phyloP scores from a whole-genome alignment of 37 sponge, comb jelly and placozoan species.

The Geodia barretti region DNA sequence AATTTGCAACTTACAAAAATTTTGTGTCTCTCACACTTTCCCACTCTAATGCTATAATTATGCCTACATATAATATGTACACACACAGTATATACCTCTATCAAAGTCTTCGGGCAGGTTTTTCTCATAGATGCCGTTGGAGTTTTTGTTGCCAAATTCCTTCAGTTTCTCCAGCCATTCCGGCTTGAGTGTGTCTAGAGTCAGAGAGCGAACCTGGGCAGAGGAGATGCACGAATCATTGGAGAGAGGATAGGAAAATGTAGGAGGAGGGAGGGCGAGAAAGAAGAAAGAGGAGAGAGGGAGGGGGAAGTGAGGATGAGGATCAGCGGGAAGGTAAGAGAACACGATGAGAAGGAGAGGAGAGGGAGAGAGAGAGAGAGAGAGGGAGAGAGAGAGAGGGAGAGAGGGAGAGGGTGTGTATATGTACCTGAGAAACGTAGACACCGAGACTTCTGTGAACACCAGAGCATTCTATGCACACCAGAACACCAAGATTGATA shows the following conservation, averaged over 20 bases:
- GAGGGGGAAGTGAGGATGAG: not conserved
- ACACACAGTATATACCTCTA: constrained; percentile 12
- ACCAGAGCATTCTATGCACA: constrained; percentile 96
- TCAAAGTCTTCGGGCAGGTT: constrained; percentile 73
- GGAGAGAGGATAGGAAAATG: not conserved
- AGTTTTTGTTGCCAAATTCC: constrained; percentile 55
- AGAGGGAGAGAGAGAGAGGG: not conserved
- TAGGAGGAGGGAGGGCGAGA: not conserved
- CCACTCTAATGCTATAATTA: too few relatives aligned
- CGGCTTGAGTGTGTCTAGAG: constrained; percentile 73
- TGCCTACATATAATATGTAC: constrained; percentile 1
- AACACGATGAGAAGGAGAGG: too few relatives aligned
- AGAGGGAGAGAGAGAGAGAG: constrained; percentile 1
- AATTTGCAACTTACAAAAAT: too few relatives aligned
- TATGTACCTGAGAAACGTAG: constrained; percentile 51
- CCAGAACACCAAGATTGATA: constrained; percentile 82
- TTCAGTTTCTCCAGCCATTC: constrained; percentile 52
- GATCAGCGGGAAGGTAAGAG: not conserved
- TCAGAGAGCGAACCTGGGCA: constrained; percentile 81
- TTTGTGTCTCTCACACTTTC: too few relatives aligned
- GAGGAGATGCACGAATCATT: too few relatives aligned
- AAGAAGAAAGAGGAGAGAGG: not conserved
- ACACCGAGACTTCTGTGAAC: constrained; percentile 88
- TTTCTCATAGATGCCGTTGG: constrained; percentile 68
- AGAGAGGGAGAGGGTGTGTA: not conserved